Evolutionary conservation across 2,797 vertebrate genomes (phyloP).

Genomic region (Gambusia yucatana): DNA sequence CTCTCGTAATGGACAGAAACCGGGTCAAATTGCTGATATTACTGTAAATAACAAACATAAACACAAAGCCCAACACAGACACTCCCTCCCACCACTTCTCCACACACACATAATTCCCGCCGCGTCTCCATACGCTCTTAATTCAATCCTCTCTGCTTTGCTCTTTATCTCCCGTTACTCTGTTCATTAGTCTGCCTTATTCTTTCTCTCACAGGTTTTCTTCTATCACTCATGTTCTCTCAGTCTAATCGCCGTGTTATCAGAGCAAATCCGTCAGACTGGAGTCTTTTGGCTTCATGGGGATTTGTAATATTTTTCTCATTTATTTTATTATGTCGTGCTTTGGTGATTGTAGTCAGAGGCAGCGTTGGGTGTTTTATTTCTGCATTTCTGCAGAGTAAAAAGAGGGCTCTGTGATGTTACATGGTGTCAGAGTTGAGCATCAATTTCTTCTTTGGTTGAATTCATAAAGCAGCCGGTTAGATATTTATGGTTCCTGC

Average conservation of each 20-base stretch:
- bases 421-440: background rate
- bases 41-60: constrained; percentile 64
- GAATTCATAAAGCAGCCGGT: background rate
- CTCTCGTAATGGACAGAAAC: constrained; percentile 54
- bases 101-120: constrained; percentile 37
- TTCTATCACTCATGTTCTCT: constrained; percentile 37
- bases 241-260: constrained; percentile 55
- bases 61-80: constrained; percentile 37
- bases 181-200: constrained; percentile 26
- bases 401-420: constrained; percentile 11
- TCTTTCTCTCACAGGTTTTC: constrained; percentile 41
- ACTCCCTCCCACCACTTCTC: constrained; percentile 32
- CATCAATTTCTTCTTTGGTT: background rate
- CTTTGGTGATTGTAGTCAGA: constrained; percentile 50
- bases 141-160: constrained; percentile 30
- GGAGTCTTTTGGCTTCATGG: constrained; percentile 48
- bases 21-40: constrained; percentile 67
- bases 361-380: constrained; percentile 43
- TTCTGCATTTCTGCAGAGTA: constrained; percentile 35
- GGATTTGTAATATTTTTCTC: constrained; percentile 64
- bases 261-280: constrained; percentile 53
- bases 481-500: background rate
- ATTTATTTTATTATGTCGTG: constrained; percentile 57
- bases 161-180: constrained; percentile 39
- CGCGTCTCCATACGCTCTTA: constrained; percentile 22